Base-by-base conservation (phyloP, 2,888 invertebrate genomes). In the Branchellion lobata region DNA sequence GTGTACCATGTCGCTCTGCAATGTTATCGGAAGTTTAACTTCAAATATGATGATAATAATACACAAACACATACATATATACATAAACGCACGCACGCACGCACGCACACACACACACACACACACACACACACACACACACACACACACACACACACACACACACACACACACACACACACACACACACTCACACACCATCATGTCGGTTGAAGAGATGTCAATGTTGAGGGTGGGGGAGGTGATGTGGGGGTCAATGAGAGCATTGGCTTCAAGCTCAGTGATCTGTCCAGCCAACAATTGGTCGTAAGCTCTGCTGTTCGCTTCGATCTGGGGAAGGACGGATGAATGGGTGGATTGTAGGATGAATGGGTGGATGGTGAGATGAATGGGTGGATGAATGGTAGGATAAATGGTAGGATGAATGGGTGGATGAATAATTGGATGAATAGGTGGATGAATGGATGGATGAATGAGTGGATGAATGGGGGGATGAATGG, bases 1-100 rank as follows among this genome's bases (percentile, higher is more conserved):
- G 14, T 75, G 78, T 31, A 81, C 78, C 57, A 81, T 74, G 51
- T 79, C 81, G 1, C 74, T 68, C 81, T 81, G 29, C 18, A 47
- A 47, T 47, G 47, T 47, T 47, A n/a, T n/a, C n/a, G n/a, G n/a
- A n/a, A n/a, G n/a, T n/a, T n/a, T n/a, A n/a, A n/a, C n/a, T 31
- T 36, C 40, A 11, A 68, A 71, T 51, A 51, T n/a, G n/a, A n/a
- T n/a, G n/a, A n/a, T n/a, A n/a, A n/a, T n/a, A n/a, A n/a, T n/a
- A n/a, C n/a, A n/a, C 51, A 47, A 36, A 11, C 51, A 61, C 33
- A 11, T 31, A 72, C 73, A 31, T 29, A 8, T 33, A 14, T 68
- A 68, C 24, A 68, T 68, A 11, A 68, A 68, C n/a, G n/a, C 24
- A 68, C 18, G 11, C 11, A 68, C 24, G 68, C 27, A 68, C n/a